phyloP scores from a whole-genome alignment of 2,888 invertebrate species.

The Kryphioiulus occultus region DNA sequence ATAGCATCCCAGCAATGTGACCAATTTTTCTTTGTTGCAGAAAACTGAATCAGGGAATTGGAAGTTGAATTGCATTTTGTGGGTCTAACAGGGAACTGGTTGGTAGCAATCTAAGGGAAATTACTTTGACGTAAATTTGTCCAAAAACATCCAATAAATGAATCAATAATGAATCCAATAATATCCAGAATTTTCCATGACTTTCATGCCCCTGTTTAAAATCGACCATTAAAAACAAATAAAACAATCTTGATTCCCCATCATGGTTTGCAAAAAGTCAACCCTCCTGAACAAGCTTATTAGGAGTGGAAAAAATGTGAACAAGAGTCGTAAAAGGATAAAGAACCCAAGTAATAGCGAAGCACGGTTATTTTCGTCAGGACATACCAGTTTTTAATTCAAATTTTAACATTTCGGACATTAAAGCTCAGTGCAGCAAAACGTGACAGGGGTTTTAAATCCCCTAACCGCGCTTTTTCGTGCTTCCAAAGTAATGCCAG shows the following conservation, averaged over 20 bases:
- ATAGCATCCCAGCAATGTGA: too few species aligned
- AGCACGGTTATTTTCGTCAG: neutral
- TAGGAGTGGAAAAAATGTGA: neutral
- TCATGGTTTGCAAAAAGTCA: neutral
- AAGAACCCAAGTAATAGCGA: neutral
- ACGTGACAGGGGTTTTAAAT: constrained; percentile 7
- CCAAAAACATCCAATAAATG: too few species aligned
- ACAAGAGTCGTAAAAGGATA: neutral
- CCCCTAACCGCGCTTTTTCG: neutral
- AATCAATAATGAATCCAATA: too few species aligned
- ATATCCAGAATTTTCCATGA: too few species aligned
- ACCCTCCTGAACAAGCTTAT: neutral
- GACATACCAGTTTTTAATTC: constrained; percentile 29
- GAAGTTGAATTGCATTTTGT: too few species aligned
- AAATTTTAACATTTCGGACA: constrained; percentile 7
- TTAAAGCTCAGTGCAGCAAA: neutral
- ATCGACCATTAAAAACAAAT: too few species aligned
- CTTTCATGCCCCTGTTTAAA: too few species aligned
- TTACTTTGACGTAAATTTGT: too few species aligned
- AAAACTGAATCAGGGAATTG: too few species aligned
- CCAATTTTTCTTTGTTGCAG: too few species aligned
- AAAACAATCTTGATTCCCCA: neutral
- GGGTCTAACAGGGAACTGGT: too few species aligned
- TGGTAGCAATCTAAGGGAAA: too few species aligned
- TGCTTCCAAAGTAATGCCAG: neutral